Conservation (phyloP, 2,113 vertebrate genomes). For the Coreoperca whiteheadi region DNA sequence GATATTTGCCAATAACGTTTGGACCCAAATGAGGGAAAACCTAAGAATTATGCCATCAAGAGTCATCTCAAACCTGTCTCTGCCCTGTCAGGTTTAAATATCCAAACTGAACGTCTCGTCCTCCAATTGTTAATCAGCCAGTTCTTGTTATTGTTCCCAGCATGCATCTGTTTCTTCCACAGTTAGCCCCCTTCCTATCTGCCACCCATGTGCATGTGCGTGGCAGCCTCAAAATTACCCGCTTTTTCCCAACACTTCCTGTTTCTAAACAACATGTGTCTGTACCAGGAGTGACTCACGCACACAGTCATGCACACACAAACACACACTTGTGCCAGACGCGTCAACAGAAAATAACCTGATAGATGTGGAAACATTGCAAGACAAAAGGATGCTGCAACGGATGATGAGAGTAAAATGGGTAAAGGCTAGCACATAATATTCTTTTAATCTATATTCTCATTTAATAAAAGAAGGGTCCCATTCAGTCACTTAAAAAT, state of each 20-base stretch:
- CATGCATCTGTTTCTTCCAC: constrained; percentile 51
- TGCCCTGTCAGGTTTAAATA: background rate
- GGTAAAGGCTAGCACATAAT: background rate
- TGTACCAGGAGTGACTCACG: constrained; percentile 28
- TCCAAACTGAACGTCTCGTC: background rate
- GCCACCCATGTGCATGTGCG: constrained; percentile 62
- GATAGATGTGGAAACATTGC: background rate
- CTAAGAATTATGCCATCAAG: background rate
- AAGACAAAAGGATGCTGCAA: background rate
- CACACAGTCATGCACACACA: background rate
- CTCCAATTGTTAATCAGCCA: constrained; percentile 26
- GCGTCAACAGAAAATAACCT: background rate
- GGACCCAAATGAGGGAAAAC: background rate
- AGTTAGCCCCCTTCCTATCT: constrained; percentile 40
- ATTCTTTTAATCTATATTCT: background rate
- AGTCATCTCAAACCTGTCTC: background rate
- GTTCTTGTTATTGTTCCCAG: constrained; percentile 53
- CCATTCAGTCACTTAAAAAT: constrained; percentile 16
- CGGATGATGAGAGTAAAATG: constrained; percentile 1
- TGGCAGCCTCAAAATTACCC: constrained; percentile 49
- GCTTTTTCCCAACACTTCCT: constrained; percentile 27
- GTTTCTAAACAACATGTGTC: constrained; percentile 68
- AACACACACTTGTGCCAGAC: background rate
- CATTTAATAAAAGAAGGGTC: constrained; percentile 6
- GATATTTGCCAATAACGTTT: background rate